Conservation (phyloP, 2,113 vertebrate genomes). For the Gymnarchus niloticus region DNA sequence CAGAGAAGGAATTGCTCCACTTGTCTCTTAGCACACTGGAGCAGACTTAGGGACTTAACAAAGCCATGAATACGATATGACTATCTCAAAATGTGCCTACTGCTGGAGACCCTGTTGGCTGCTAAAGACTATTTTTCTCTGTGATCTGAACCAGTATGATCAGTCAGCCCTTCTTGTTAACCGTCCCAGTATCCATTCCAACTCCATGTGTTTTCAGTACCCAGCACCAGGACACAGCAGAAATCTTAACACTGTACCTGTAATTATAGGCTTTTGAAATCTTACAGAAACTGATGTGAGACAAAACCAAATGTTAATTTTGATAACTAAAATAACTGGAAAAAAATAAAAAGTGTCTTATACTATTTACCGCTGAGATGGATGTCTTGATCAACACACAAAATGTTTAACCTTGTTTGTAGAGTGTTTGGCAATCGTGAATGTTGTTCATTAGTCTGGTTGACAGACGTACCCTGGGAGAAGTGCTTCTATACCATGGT, state of each 20-base stretch:
- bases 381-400: conserved; percentile 32
- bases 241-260: background rate
- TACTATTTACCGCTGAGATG: background rate
- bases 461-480: conserved; percentile 45
- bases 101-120: background rate
- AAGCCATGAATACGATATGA: no score
- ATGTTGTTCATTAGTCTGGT: conserved; percentile 37
- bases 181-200: background rate
- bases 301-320: background rate
- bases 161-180: background rate
- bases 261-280: no score
- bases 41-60: no score
- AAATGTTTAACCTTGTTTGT: background rate
- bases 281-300: background rate
- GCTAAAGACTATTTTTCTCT: background rate
- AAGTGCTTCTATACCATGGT: conserved; percentile 44
- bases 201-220: background rate
- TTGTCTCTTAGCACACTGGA: no score
- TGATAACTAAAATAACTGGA: background rate
- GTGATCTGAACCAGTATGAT: background rate
- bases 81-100: background rate
- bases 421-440: conserved; percentile 8
- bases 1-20: no score
- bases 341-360: background rate
- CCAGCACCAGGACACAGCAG: background rate